These are phyloP conservation scores for Bugulina stolonifera DNA, from an alignment of 2,888 invertebrate species.

Conservation along the genomic window DNA sequence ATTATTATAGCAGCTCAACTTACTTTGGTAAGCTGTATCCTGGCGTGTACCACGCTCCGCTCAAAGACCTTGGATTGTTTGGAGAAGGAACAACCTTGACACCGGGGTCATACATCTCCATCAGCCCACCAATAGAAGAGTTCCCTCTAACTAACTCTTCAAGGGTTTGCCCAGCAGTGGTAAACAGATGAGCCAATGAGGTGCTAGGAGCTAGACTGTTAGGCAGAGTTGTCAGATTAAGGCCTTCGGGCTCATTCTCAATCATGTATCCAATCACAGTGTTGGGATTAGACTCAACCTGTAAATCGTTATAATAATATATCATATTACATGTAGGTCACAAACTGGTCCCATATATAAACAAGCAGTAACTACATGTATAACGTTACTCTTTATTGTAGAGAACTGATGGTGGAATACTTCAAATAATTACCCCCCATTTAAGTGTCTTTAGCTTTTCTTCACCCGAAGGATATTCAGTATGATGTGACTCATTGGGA, in stretches of 20 bases:
- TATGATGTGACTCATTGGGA: no score
- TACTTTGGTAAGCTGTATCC: background rate
- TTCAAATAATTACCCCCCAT: no score
- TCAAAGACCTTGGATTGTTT: background rate
- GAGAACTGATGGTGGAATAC: no score
- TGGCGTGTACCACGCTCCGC: background rate
- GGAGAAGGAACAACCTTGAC: background rate
- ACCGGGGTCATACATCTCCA: conserved; percentile 22
- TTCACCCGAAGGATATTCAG: no score
- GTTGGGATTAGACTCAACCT: background rate
- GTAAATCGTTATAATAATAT: no score
- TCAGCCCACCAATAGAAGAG: conserved; percentile 31
- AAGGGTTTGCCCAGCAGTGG: background rate
- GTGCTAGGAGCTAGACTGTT: background rate
- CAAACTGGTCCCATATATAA: no score
- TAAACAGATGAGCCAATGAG: background rate
- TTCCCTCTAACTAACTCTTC: conserved; percentile 30
- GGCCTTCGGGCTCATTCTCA: background rate
- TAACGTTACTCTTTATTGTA: no score
- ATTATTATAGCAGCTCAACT: no score
- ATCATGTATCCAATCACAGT: background rate
- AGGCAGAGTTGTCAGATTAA: background rate
- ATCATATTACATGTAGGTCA: no score
- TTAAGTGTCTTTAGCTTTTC: no score
- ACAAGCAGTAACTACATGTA: no score